Conservation (phyloP, 2,113 vertebrate genomes). For the Romanogobio albipinnatus region DNA sequence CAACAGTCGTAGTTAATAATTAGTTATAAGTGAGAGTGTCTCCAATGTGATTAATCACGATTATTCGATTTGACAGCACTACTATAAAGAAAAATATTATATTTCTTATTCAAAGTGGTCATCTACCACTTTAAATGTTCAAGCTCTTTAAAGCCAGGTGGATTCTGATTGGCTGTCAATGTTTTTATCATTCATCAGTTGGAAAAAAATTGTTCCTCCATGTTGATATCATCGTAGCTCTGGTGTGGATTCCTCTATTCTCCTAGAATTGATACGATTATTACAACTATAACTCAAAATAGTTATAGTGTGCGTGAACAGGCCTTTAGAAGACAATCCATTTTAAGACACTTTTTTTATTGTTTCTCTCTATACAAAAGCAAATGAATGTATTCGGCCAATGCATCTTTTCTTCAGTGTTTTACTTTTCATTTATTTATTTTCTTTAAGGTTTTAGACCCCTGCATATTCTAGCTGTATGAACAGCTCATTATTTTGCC, state of each 20-base stretch:
- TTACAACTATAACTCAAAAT: background rate
- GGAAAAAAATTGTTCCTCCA: background rate
- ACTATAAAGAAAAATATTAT: too few relatives aligned
- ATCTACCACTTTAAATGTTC: background rate
- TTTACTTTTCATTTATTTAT: too few relatives aligned
- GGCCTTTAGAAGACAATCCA: background rate
- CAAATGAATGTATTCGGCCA: too few relatives aligned
- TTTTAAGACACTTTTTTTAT: too few relatives aligned
- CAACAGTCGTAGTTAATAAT: too few relatives aligned
- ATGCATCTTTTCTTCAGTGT: too few relatives aligned
- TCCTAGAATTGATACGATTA: background rate
- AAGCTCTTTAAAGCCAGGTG: background rate
- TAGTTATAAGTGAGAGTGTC: too few relatives aligned
- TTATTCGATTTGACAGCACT: too few relatives aligned
- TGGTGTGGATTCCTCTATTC: background rate
- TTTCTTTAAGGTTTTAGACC: background rate
- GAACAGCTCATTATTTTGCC: background rate
- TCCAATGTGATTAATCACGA: too few relatives aligned
- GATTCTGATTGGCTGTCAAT: background rate
- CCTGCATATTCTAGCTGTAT: background rate
- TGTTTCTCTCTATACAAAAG: too few relatives aligned
- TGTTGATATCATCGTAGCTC: background rate
- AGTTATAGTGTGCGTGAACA: background rate
- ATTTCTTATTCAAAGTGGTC: too few relatives aligned
- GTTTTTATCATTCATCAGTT: background rate